These are phyloP conservation scores for Periophthalmodon schlosseri DNA, from an alignment of 2,113 vertebrate genomes.

Conservation along the genomic window DNA sequence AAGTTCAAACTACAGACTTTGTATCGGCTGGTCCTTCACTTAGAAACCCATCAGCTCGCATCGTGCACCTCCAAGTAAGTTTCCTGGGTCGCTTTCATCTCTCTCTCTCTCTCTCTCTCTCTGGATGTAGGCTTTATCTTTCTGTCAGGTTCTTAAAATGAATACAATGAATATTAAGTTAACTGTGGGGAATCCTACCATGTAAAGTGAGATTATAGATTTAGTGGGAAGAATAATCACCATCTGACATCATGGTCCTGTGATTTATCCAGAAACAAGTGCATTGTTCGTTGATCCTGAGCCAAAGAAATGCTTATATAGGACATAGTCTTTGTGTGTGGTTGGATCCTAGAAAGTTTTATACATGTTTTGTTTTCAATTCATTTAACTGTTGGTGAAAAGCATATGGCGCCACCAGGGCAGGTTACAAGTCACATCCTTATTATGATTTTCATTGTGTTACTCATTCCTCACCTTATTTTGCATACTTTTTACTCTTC, in stretches of 20 bases:
- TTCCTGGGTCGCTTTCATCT: neutral
- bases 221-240: constrained; percentile 36
- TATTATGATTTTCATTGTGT: neutral
- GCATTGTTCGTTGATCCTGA: constrained; percentile 40
- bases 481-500: neutral
- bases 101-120: neutral
- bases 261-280: constrained; percentile 33
- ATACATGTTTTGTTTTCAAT: neutral
- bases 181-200: constrained; percentile 8
- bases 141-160: neutral
- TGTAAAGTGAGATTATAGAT: constrained; percentile 49
- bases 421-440: too few relatives aligned
- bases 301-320: constrained; percentile 18
- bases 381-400: too few relatives aligned
- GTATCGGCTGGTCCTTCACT: constrained; percentile 85
- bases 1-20: constrained; percentile 84
- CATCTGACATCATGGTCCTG: constrained; percentile 32
- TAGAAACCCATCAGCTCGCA: constrained; percentile 86
- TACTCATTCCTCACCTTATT: neutral
- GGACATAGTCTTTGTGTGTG: constrained; percentile 5
- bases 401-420: too few relatives aligned
- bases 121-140: neutral
- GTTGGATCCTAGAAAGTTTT: neutral
- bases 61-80: constrained; percentile 87
- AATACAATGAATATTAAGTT: constrained; percentile 8